A percentile compares a stretch with the other conserved stretches of the same genome.
Conservation (phyloP, 2,113 vertebrate genomes). For the Porphyrio hochstetteri region DNA sequence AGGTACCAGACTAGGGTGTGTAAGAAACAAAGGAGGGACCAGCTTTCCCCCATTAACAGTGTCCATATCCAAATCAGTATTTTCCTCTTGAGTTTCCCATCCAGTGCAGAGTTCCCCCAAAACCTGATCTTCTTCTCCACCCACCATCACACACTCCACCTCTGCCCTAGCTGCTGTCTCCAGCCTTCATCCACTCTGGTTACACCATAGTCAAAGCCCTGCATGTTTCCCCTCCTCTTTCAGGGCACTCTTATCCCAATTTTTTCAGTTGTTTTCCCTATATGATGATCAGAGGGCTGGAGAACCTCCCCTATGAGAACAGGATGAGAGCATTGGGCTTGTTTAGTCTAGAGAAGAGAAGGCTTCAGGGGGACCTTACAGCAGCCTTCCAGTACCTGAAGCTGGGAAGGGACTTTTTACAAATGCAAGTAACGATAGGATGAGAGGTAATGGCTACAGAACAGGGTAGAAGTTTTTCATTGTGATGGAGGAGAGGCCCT, state of each 20-base stretch:
- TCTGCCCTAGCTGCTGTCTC: background rate
- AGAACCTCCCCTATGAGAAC: too few species aligned
- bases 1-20: background rate
- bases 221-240: background rate
- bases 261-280: background rate
- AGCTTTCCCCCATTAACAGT: background rate
- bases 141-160: background rate
- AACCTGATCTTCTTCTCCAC: background rate
- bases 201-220: background rate
- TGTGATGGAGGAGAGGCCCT: too few species aligned
- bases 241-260: background rate
- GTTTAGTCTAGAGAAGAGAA: too few species aligned
- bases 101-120: background rate
- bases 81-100: background rate
- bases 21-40: accelerated
- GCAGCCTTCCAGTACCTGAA: too few species aligned
- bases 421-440: too few species aligned
- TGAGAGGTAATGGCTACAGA: too few species aligned
- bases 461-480: too few species aligned
- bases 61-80: background rate
- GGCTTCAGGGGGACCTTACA: too few species aligned
- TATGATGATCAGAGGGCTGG: too few species aligned
- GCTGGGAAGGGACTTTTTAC: too few species aligned
- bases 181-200: accelerated
- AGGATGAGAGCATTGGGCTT: too few species aligned